Evolutionary conservation across 1,140 invertebrate genomes (phyloP).

Genomic region (Papilio xuthus): DNA sequence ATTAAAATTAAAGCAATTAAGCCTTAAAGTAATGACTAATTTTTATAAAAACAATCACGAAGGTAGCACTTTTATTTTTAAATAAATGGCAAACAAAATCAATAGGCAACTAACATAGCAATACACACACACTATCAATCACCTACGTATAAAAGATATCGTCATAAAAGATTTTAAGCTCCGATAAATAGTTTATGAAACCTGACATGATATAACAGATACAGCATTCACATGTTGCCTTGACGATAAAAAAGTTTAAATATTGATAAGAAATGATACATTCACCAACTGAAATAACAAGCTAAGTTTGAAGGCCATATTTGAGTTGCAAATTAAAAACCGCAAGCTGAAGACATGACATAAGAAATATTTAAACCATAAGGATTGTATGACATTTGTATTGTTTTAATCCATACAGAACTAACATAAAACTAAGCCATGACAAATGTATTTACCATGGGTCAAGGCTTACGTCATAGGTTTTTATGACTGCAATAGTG

Average conservation of each 20-base stretch:
- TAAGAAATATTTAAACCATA: too few relatives aligned
- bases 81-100: too few relatives aligned
- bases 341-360: background rate
- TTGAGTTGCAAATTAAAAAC: background rate
- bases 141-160: too few relatives aligned
- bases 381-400: background rate
- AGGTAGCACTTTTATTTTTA: too few relatives aligned
- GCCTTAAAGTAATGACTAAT: background rate
- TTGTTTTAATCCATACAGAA: background rate
- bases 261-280: background rate
- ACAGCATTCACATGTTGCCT: background rate
- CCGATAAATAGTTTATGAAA: background rate
- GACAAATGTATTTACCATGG: background rate
- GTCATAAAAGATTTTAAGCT: too few relatives aligned
- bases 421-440: background rate
- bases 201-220: background rate
- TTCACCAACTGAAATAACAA: background rate
- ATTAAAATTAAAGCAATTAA: background rate
- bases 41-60: too few relatives aligned
- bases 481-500: conserved; percentile 1
- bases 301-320: background rate
- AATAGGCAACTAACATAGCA: too few relatives aligned
- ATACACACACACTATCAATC: too few relatives aligned
- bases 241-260: background rate
- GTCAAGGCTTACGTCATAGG: background rate